phyloP scores from a whole-genome alignment of 2,797 vertebrate genomes.

The Enteromius mattozi region DNA sequence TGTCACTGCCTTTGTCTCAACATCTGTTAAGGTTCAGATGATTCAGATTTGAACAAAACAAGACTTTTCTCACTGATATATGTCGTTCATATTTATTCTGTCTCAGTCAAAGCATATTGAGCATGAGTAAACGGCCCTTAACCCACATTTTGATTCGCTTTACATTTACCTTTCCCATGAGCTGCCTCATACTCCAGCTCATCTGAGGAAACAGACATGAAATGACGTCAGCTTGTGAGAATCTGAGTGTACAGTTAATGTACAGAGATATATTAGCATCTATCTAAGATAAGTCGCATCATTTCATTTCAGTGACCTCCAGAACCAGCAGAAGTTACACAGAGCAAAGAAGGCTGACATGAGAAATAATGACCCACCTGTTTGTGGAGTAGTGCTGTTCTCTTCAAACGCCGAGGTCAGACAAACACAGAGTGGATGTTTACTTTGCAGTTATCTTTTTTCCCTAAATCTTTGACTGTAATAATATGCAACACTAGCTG shows the following conservation, averaged over 20 bases:
- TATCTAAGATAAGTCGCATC: not conserved
- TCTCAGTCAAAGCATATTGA: not conserved
- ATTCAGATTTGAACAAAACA: constrained; percentile 1
- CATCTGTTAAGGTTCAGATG: not conserved
- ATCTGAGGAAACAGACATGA: constrained; percentile 66
- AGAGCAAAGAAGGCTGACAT: not conserved
- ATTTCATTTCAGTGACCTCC: not conserved
- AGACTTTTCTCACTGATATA: constrained; percentile 25
- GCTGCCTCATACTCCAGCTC: constrained; percentile 72
- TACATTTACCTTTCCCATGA: constrained; percentile 69
- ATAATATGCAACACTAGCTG: not conserved
- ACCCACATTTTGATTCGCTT: not conserved
- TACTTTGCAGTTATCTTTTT: not conserved
- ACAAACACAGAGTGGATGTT: not conserved
- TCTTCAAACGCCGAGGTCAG: constrained; percentile 3
- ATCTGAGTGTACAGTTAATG: not conserved
- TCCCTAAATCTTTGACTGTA: not conserved
- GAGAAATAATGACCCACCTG: constrained; percentile 14
- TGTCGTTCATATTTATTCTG: not conserved
- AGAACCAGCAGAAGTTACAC: not conserved
- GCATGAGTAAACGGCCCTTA: not conserved
- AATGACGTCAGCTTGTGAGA: not conserved
- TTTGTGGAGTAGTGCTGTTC: not conserved
- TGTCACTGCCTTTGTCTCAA: not conserved
- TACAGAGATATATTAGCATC: not conserved